Conservation (phyloP, 1,140 invertebrate genomes). For the Ridgeia piscesae region DNA sequence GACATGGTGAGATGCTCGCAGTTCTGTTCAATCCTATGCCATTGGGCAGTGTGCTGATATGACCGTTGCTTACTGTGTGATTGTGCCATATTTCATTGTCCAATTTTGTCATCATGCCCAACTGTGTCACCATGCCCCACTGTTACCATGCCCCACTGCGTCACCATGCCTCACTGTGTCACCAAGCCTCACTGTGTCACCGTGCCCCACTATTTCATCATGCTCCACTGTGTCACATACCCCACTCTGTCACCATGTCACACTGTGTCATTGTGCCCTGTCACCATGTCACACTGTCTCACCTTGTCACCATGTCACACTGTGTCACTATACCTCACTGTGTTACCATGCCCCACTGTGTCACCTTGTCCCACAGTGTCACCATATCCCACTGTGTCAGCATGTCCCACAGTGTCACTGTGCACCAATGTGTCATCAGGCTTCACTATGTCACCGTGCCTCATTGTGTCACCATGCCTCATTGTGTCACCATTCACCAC, state of each 20-base stretch:
- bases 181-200: constrained; percentile 48
- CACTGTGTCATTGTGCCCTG: too few species aligned
- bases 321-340: too few species aligned
- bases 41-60: neutral
- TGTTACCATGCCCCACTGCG: constrained; percentile 41
- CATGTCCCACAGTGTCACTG: constrained; percentile 26
- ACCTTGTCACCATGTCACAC: too few species aligned
- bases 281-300: too few species aligned
- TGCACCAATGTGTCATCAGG: neutral
- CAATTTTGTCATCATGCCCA: too few species aligned
- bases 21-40: too few species aligned
- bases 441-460: constrained; percentile 24
- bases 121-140: constrained; percentile 32
- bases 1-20: constrained; percentile 47
- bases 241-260: too few species aligned
- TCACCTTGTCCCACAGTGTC: too few species aligned
- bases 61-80: too few species aligned
- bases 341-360: too few species aligned
- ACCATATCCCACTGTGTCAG: constrained; percentile 48
- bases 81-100: too few species aligned
- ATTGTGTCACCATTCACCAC: neutral
- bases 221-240: neutral
- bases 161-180: too few species aligned
- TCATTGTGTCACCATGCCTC: constrained; percentile 48
- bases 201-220: constrained; percentile 26